phyloP scores from a whole-genome alignment of 2,113 vertebrate genomes.

The Dromas ardeola region DNA sequence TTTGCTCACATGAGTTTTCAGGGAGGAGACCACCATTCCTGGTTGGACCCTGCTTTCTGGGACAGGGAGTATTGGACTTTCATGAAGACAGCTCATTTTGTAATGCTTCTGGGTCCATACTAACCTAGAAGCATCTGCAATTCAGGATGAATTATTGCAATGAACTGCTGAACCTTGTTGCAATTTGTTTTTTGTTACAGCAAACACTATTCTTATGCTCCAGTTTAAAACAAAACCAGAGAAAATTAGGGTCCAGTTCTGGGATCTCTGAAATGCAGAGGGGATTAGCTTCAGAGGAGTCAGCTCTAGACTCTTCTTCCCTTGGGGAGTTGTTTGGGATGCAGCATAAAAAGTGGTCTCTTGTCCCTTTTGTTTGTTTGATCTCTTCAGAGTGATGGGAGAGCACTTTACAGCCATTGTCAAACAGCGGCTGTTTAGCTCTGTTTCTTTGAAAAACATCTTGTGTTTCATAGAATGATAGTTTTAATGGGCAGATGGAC shows the following conservation, averaged over 20 bases:
- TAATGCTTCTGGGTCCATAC: fast-evolving
- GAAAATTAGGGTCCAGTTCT: background rate
- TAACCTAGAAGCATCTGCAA: background rate
- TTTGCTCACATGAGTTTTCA: background rate
- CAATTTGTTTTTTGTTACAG: background rate
- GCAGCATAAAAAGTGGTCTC: background rate
- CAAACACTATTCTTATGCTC: background rate
- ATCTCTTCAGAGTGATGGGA: background rate
- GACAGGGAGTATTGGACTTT: background rate
- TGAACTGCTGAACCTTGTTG: background rate
- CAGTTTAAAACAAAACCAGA: background rate
- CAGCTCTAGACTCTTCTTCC: background rate
- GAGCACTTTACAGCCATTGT: background rate
- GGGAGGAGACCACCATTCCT: background rate
- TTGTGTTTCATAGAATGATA: background rate
- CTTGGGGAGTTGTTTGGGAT: background rate
- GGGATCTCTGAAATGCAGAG: background rate
- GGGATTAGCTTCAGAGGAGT: background rate
- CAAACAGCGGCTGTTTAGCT: background rate
- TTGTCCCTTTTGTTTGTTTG: background rate
- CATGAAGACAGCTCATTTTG: background rate
- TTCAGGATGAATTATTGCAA: background rate
- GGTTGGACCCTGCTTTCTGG: background rate
- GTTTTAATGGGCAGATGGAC: background rate
- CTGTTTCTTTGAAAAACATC: background rate